Evolutionary conservation across 2,113 vertebrate species (phyloP), one percentile per base, ranked within the genome.

Genomic region (Atractosteus spatula): DNA sequence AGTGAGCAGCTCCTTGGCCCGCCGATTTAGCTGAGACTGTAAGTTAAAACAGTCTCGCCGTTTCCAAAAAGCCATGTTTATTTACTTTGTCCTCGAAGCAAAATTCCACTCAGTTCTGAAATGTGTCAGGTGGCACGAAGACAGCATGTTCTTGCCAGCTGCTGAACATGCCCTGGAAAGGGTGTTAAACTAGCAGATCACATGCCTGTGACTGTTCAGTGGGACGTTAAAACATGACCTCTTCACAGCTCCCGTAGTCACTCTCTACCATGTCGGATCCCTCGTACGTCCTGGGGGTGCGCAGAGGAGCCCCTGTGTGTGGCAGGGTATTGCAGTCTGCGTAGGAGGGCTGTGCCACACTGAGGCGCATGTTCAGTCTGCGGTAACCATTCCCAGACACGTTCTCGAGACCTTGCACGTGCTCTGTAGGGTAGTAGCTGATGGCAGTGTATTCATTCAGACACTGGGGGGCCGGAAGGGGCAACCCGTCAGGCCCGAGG

Each of bases 231-330:
- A 99, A 98, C 97, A 99, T 97, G 77, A 98, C 97, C 88, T 99
- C 97, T 80, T 99, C 97, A 0, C 95, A 97, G 90, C 97, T 99
- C 45, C 97, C 97, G 0, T 97, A 99, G 79, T 99, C 97, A 0
- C 97, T 99, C 86, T 94, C 97, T 82, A 95, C 93, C 91, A 93
- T 92, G 80, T 98, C 96, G 0, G 92, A 94, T 44, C 93, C 91
- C 56, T 94, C 94, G 0, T 89, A 95, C 82, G 89, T 87, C 10
- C 74, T 79, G 1, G 84, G 86, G 4, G 92, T 88, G 0, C 68
- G 82, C 14, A 77, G 78, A 3, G 82, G 72, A 11, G 70, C 89
- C 42, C 77, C 81, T 29, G 84, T 17, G 10, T 89, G 81, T 7
- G 85, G 89, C 6, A 75, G 87, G 5, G 76, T 77, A 45, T 83